phyloP scores from a whole-genome alignment of 2,888 invertebrate species.

The Paralinhomoeus sp. region DNA sequence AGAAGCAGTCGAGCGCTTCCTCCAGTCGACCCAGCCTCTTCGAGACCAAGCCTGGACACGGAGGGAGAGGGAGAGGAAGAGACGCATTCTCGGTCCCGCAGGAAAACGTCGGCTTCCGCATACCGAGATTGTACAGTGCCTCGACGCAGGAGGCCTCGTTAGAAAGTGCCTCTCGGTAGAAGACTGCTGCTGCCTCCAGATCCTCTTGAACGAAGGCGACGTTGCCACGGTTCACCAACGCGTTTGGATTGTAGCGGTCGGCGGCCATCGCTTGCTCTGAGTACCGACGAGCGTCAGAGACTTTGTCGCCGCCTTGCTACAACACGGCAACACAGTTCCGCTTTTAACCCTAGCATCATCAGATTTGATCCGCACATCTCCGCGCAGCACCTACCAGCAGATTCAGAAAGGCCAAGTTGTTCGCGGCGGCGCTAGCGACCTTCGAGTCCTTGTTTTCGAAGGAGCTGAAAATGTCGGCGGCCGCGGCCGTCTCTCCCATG shows the following conservation, averaged over 20 bases:
- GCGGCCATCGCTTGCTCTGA: slow-evolving; percentile 48
- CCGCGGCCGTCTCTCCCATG: slow-evolving; percentile 48
- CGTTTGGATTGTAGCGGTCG: slow-evolving; percentile 51
- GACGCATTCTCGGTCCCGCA: neutral
- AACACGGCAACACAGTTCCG: slow-evolving; percentile 8
- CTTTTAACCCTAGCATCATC: neutral
- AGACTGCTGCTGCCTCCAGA: slow-evolving; percentile 40
- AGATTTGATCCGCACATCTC: neutral
- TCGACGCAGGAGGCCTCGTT: slow-evolving; percentile 59
- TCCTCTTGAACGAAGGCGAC: slow-evolving; percentile 47
- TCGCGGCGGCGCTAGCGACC: slow-evolving; percentile 57
- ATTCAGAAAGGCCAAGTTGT: slow-evolving; percentile 61
- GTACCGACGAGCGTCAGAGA: slow-evolving; percentile 47
- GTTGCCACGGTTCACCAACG: slow-evolving; percentile 64
- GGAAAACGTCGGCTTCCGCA: neutral
- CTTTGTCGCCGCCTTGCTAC: slow-evolving; percentile 48
- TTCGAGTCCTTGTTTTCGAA: slow-evolving; percentile 55
- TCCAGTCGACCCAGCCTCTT: slow-evolving; percentile 45
- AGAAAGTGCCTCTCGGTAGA: slow-evolving; percentile 46
- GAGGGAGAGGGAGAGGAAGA: neutral
- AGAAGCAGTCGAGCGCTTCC: slow-evolving; percentile 53
- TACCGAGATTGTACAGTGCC: slow-evolving; percentile 31
- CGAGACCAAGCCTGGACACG: slow-evolving; percentile 39
- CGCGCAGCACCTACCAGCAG: slow-evolving; percentile 38
- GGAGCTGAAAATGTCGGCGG: slow-evolving; percentile 56